Base-by-base conservation (phyloP, 1,140 invertebrate genomes). In the Palaemon carinicauda region DNA sequence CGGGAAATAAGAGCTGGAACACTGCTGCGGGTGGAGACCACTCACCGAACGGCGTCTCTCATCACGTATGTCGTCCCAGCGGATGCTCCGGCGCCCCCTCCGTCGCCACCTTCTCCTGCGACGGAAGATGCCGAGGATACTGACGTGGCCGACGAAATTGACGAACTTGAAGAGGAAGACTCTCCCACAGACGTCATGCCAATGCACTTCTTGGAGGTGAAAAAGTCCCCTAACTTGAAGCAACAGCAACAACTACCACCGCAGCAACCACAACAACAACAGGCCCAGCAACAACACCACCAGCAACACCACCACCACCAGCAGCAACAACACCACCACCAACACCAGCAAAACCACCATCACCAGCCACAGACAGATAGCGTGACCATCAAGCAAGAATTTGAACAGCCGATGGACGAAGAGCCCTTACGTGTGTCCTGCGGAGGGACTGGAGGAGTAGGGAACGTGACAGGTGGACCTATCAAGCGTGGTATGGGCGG, bases 1-100 rank as follows among this genome's bases (percentile, higher is more conserved):
- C 81, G 82, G 14, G 87, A 88, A 53, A 80, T 88, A 50, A 75
- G 87, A 29, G 87, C 82, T 29, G 87, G 87, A 10, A 87, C 85
- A 50, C 85, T 87, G 51, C 41, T 82, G 41, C 85, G 85, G 33
- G 85, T 87, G 33, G 85, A 87, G 77, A 87, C 85, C 12, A 87
- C 85, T 15, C 85, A 87, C 71, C 78, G 85, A 31, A 87, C 85
- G 19, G 80, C 85, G n/a, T 81, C 85, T 19, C 78, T 82, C 54
- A 87, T 87, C 24, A 87, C 80, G 31, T 81, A 87, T 60, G 78
- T 82, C 31, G 85, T 87, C 15, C 85, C 85, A n/a, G 80, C 78
- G 2, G 79, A 87, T 33, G 85, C 78, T 69, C 85, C 78, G 19
- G 79, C 69, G n/a, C 73, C 85, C 19, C 80, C 85, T 21, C 69